Evolutionary conservation across 2,888 invertebrate species (phyloP).

Genomic region (Rhagophthalmus giganteus): DNA sequence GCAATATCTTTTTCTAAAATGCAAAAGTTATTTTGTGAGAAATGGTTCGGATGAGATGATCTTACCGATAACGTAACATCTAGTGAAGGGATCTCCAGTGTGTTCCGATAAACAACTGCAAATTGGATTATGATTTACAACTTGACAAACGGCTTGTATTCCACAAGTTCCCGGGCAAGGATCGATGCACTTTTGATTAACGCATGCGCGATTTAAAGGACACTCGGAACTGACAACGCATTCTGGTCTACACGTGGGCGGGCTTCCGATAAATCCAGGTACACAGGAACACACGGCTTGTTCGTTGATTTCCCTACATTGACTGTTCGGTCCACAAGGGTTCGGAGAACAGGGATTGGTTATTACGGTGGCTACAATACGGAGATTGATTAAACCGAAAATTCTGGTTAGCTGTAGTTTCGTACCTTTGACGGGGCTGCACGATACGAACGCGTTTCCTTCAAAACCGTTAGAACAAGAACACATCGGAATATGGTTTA

Average conservation of each 20-base stretch:
- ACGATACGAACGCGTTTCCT: conserved; percentile 55
- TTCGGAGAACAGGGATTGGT: conserved; percentile 63
- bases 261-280: conserved; percentile 70
- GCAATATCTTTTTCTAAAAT: no score
- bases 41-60: background rate
- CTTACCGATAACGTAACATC: conserved; percentile 56
- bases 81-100: conserved; percentile 71
- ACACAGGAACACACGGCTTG: conserved; percentile 68
- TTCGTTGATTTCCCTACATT: conserved; percentile 57
- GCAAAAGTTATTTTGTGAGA: background rate
- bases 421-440: conserved; percentile 57
- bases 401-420: no score
- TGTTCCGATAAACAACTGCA: conserved; percentile 68
- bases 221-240: conserved; percentile 73
- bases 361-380: conserved; percentile 44
- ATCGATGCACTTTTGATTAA: conserved; percentile 68
- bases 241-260: conserved; percentile 68
- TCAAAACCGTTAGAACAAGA: conserved; percentile 54
- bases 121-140: conserved; percentile 73
- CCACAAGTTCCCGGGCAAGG: conserved; percentile 74
- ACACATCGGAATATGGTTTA: conserved; percentile 60
- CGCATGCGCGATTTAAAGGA: conserved; percentile 65
- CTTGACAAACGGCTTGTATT: conserved; percentile 68
- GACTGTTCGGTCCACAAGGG: conserved; percentile 67
- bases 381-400: no score